These are phyloP conservation scores for Morpho helenor DNA, from an alignment of 2,888 invertebrate genomes.

Conservation along the genomic window DNA sequence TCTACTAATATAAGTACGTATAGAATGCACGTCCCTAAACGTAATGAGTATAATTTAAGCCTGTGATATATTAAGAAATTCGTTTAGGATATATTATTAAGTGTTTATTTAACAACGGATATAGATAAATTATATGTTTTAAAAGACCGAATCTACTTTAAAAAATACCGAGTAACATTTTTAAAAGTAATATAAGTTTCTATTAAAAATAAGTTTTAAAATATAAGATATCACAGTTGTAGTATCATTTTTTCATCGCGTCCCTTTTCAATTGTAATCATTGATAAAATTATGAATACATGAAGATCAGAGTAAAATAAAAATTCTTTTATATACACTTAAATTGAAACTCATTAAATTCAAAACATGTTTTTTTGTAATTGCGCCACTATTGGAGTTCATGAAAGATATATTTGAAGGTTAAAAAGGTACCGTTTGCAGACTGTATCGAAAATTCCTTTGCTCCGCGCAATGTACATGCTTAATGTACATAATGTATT, in stretches of 20 bases:
- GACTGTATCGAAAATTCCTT: too few relatives aligned
- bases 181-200: conserved; percentile 13
- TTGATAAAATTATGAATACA: too few relatives aligned
- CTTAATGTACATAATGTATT: too few relatives aligned
- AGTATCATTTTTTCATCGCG: conserved; percentile 16
- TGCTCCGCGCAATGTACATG: too few relatives aligned
- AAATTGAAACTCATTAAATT: too few relatives aligned
- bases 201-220: conserved; percentile 15
- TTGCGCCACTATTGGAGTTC: too few relatives aligned
- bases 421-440: too few relatives aligned
- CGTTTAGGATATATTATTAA: conserved; percentile 64
- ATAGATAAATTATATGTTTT: conserved; percentile 16
- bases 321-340: too few relatives aligned
- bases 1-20: conserved; percentile 66
- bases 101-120: conserved; percentile 43
- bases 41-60: conserved; percentile 75
- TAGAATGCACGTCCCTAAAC: conserved; percentile 75
- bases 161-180: conserved; percentile 6
- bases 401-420: too few relatives aligned
- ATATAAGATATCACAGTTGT: conserved; percentile 14
- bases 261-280: conserved; percentile 26
- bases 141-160: conserved; percentile 10
- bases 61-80: conserved; percentile 75
- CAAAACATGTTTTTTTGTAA: too few relatives aligned
- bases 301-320: too few relatives aligned